phyloP scores from a whole-genome alignment of 1,140 invertebrate genomes.

The Pseudomyrmex dendroicus region DNA sequence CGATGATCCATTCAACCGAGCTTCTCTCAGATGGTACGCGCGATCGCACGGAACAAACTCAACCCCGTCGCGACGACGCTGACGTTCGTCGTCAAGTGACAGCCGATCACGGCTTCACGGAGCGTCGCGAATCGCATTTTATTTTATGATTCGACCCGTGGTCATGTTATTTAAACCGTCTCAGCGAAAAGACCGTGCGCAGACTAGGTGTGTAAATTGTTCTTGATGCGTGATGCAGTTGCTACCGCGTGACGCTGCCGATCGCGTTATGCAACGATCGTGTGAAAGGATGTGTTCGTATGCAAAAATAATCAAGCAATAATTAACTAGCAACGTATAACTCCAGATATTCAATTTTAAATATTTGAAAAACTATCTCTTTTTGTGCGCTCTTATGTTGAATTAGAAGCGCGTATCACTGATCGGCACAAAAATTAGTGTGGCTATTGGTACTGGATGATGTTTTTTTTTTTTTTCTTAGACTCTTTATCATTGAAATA shows the following conservation, averaged over 20 bases:
- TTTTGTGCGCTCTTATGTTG: not conserved
- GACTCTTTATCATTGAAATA: not conserved
- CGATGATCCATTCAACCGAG: constrained; percentile 47
- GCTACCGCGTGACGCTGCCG: constrained; percentile 26
- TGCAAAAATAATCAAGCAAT: not conserved
- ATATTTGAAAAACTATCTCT: not conserved
- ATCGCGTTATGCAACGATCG: constrained; percentile 40
- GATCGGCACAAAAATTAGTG: not conserved
- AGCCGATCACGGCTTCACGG: constrained; percentile 25
- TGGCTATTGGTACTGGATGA: not conserved
- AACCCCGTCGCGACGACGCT: constrained; percentile 15
- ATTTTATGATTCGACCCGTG: constrained; percentile 18
- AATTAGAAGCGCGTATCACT: not conserved
- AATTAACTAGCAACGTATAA: too few relatives aligned
- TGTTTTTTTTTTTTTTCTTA: not conserved
- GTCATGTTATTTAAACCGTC: not conserved
- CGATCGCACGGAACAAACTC: constrained; percentile 42
- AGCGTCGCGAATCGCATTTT: constrained; percentile 17
- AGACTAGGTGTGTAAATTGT: too few relatives aligned
- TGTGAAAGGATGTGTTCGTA: not conserved
- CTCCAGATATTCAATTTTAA: not conserved
- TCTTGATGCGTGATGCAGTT: constrained; percentile 36
- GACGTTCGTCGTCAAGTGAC: constrained; percentile 34
- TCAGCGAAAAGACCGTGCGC: not conserved
- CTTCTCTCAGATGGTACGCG: not conserved